Evolutionary conservation across 1,140 invertebrate species (phyloP).

Genomic region (Teleogryllus occipitalis): DNA sequence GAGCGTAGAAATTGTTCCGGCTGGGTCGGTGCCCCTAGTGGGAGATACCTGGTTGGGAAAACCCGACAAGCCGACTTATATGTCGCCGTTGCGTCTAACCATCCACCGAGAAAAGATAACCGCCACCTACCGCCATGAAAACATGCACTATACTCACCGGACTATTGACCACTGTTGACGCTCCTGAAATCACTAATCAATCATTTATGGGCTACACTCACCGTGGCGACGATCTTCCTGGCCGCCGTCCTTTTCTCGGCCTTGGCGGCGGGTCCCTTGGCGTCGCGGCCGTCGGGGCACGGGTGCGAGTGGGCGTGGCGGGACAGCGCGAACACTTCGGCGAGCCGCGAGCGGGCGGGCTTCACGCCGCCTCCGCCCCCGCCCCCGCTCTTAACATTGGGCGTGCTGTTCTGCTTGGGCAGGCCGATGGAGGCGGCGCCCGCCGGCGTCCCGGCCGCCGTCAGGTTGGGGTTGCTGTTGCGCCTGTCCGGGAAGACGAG

Average conservation of each 20-base stretch:
- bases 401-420: not conserved
- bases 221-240: constrained; percentile 4
- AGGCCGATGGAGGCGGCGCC: not conserved
- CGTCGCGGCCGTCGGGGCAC: not conserved
- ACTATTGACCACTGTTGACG: too few relatives aligned
- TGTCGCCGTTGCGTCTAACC: too few relatives aligned
- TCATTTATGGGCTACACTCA: not conserved
- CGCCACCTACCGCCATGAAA: too few relatives aligned
- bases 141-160: too few relatives aligned
- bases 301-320: constrained; percentile 29
- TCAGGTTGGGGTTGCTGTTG: constrained; percentile 33
- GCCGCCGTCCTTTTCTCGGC: not conserved
- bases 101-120: too few relatives aligned
- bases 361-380: constrained; percentile 23
- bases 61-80: too few relatives aligned
- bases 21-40: too few relatives aligned
- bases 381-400: constrained; percentile 23
- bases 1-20: too few relatives aligned
- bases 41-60: too few relatives aligned
- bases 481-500: constrained; percentile 45
- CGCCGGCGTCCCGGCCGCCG: constrained; percentile 3
- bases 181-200: too few relatives aligned
- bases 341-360: constrained; percentile 33
- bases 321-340: constrained; percentile 44
- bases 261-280: not conserved